Evolutionary conservation across 2,113 vertebrate genomes (phyloP), one percentile per base, ranked within the genome.

Genomic region (Ahaetulla prasina): DNA sequence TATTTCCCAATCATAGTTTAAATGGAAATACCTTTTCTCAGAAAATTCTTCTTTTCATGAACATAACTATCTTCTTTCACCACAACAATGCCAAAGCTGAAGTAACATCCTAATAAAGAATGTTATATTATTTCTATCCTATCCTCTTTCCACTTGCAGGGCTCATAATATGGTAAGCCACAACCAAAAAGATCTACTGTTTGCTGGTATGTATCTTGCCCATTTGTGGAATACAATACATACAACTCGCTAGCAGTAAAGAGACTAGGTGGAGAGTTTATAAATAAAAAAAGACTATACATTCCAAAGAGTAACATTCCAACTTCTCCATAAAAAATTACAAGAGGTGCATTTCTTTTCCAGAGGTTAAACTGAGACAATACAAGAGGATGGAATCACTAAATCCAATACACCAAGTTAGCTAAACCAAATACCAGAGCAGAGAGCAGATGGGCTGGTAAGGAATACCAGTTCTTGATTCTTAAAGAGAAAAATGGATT

Each of bases 381-480:
- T 3, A 91, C 86, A 74, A 90, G 0, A 12, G 25, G 60, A 88
- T 74, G 93, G 87, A 74, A 68, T 49, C 9, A 2, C 53, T 90
- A 63, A 93, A 47, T 50, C 1, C 39, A 94, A 92, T 92, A 47
- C 74, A 80, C 52, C 3, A 5, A 25, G 47, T 45, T 63, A 94
- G 57, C 94, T 85, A 52, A 57, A n/a, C 18, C 8, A 4, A 93
- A 85, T 1, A 50, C 53, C 10, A 49, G 23, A 89, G 16, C 63
- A 88, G 2, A 53, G 5, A 93, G 91, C 94, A 95, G 95, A 93
- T 91, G 95, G 95, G 80, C 92, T 93, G 91, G 94, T 50, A 93
- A 35, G 8, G 23, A 92, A 92, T 89, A 94, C 55, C 12, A 0
- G 49, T 55, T 45, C 74, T 5, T 88, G 35, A 8, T 43, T 63